Conservation (phyloP, 2,888 invertebrate species). For the Ptilodon capucinus region DNA sequence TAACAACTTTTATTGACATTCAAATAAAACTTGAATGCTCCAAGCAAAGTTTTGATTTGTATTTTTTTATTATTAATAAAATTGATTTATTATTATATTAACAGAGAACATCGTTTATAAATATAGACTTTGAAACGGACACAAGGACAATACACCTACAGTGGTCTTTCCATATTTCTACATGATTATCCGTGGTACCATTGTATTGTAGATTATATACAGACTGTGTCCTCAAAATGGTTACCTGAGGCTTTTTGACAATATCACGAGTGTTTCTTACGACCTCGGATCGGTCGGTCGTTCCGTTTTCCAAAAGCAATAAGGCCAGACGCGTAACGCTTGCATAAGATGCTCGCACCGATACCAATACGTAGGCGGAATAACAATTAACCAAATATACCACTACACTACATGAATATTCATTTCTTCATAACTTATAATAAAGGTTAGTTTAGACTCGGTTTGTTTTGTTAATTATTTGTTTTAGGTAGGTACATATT, state of each 20-base stretch:
- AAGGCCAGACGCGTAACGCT: conserved; percentile 55
- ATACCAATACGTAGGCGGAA: conserved; percentile 43
- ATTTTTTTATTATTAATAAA: not conserved
- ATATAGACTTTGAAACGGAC: not conserved
- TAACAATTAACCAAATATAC: conserved; percentile 41
- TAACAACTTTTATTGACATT: not conserved
- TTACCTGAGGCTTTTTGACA: conserved; percentile 3
- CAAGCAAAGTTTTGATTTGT: not conserved
- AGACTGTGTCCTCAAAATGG: conserved; percentile 11
- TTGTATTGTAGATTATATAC: not conserved
- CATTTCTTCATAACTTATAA: no score
- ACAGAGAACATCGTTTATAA: not conserved
- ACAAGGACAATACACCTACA: not conserved
- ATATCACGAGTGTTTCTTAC: conserved; percentile 11
- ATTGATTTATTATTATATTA: not conserved
- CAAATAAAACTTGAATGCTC: not conserved
- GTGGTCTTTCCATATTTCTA: not conserved
- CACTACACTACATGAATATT: no score
- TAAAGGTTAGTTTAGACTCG: no score
- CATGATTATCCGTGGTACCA: not conserved
- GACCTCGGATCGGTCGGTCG: conserved; percentile 30
- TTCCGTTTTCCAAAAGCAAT: conserved; percentile 37
- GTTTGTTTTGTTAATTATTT: no score
- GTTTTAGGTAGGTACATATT: no score
- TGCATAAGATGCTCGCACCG: conserved; percentile 57